Evolutionary conservation across 2,888 invertebrate genomes (phyloP), one percentile per base, ranked within the genome.

Genomic region (Stenoptilia bipunctidactyla): DNA sequence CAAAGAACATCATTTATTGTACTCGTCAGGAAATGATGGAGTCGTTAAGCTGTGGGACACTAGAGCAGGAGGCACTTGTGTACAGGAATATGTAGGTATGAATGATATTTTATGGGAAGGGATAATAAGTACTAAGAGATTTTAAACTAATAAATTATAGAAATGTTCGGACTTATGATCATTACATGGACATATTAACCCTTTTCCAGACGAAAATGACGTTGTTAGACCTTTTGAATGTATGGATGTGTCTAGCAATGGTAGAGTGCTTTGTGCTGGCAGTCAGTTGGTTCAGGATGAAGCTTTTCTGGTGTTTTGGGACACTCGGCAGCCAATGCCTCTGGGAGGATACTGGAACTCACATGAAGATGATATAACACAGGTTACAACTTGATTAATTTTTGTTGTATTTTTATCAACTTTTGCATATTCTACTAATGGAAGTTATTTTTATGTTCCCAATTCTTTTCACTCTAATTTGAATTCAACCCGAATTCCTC

Each of bases 331-430:
- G 43, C 58, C 75, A 0, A 80, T 84, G 44, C 76, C 90, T 9
- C 71, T 93, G 1, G 94, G 94, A 1, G 91, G 90, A 1, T 96
- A 94, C 61, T 92, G 90, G 89, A 91, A 94, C 53, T 90, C 92
- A 4, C 94, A 95, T 60, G 88, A 89, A 41, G 92, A 93, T 65
- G 94, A 94, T 63, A 86, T 95, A 12, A 92, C 93, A 5, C 88
- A 90, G 74, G 88, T 89, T 49, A 36, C n/a, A n/a, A n/a, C n/a
- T n/a, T n/a, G n/a, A n/a, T n/a, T n/a, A n/a, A n/a, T n/a, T n/a
- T n/a, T n/a, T n/a, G n/a, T n/a, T n/a, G n/a, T n/a, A n/a, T n/a
- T n/a, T n/a, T n/a, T n/a, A n/a, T n/a, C n/a, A n/a, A n/a, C n/a
- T n/a, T n/a, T n/a, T n/a, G n/a, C n/a, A n/a, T n/a, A n/a, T n/a